phyloP scores from a whole-genome alignment of 2,113 vertebrate species.

The Rhinopomastus cyanomelas region DNA sequence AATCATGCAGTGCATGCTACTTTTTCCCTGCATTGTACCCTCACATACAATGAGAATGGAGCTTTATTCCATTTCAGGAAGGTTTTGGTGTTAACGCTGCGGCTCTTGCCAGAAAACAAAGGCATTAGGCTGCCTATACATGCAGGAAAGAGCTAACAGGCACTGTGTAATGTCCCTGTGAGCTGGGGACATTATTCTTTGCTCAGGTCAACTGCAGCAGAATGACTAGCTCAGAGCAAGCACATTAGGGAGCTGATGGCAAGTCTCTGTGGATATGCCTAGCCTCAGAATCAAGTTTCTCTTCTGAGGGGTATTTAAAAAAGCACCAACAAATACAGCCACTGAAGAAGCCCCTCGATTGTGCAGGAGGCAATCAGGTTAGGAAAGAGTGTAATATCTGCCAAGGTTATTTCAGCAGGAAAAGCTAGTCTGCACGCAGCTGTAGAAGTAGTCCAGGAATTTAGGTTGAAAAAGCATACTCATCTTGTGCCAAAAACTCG shows the following conservation, averaged over 20 bases:
- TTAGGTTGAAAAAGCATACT: not conserved
- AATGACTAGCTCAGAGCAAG: not conserved
- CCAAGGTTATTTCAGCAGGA: not conserved
- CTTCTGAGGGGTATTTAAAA: not conserved
- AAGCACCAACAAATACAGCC: not conserved
- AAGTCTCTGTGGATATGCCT: not conserved
- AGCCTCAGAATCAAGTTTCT: not conserved
- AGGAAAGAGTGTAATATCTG: not conserved
- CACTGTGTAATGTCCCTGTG: not conserved
- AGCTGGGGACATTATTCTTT: not conserved
- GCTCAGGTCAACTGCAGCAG: not conserved
- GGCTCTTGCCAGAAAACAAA: not conserved
- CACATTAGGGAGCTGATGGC: not conserved
- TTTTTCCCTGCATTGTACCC: not conserved
- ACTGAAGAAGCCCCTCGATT: not conserved
- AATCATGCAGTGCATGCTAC: not conserved
- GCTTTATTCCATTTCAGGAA: not conserved
- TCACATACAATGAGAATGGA: not conserved
- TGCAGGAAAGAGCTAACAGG: not conserved
- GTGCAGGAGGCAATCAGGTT: not conserved
- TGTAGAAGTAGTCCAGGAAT: not conserved
- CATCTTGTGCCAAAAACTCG: not conserved
- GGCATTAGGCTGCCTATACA: not conserved
- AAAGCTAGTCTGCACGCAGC: not conserved
- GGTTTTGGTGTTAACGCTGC: not conserved